Conservation (phyloP, 2,113 vertebrate genomes). For the Cnemophilus loriae region DNA sequence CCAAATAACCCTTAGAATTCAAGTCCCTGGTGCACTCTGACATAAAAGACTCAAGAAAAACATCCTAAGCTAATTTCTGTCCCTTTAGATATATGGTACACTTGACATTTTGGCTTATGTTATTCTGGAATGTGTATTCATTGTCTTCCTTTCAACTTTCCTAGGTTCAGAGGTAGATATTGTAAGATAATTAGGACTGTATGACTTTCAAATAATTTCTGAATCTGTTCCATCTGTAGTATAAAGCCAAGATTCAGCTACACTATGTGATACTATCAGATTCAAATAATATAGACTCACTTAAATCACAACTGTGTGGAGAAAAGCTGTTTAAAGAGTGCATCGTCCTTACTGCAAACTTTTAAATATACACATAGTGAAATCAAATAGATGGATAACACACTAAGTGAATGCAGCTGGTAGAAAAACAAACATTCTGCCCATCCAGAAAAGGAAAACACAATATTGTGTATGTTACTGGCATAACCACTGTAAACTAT, state of each 20-base stretch:
- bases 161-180: not conserved
- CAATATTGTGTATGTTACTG: not conserved
- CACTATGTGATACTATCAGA: not conserved
- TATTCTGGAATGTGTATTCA: not conserved
- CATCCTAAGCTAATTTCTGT: not conserved
- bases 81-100: not conserved
- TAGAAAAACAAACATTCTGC: conserved; percentile 37
- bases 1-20: not conserved
- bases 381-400: conserved; percentile 23
- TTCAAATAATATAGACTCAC: not conserved
- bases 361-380: not conserved
- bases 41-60: not conserved
- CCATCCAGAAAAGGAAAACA: conserved; percentile 26
- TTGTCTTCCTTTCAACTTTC: not conserved
- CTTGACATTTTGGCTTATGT: not conserved
- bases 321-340: not conserved
- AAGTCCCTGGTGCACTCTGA: not conserved
- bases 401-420: conserved; percentile 54
- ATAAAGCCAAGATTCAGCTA: not conserved
- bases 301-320: not conserved
- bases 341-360: not conserved
- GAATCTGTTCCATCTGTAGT: not conserved
- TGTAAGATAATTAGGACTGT: not conserved
- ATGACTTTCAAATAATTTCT: not conserved
- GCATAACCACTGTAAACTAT: conserved; percentile 35